Evolutionary conservation across 2,113 vertebrate genomes (phyloP), one percentile per base, ranked within the genome.

Genomic region (Neoarius graeffei): DNA sequence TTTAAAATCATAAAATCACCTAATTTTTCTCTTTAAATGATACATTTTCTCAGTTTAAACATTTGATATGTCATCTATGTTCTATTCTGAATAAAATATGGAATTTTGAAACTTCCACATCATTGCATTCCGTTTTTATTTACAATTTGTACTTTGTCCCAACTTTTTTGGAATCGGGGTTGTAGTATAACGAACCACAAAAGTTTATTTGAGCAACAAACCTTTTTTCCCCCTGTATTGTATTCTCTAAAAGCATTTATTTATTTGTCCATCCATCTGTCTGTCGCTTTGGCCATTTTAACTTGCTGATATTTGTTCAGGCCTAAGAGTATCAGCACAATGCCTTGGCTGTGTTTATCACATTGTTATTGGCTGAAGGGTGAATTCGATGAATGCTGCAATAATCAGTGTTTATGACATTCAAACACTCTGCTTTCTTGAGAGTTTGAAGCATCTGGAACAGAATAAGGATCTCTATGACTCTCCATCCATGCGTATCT

Each of bases 331-430:
- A 57, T 83, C 86, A 87, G 42, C 81, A 83, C 67, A 87, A 64
- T 48, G 19, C 50, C n/a, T 14, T 71, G 50, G 50, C 77, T 83
- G 57, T 73, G 80, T 74, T 87, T 76, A 87, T 83, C 69, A 83
- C 80, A 15, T 59, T 25, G 15, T 76, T 82, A 82, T 50, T 2
- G 9, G 64, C 48, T 73, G 54, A 67, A 81, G 42, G 57, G 25
- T 74, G 42, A 83, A 87, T 83, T 11, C 35, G n/a, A 87, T 83
- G 57, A 87, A 76, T 42, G 60, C 74, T 54, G 74, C 59, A 86
- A 64, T 79, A 79, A 52, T 2, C 14, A 50, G 13, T 66, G 81
- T 64, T 23, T 56, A 25, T 25, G 14, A 52, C 62, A 86, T 64
- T 30, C 50, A 27, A 67, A 48, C 50, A 69, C 19, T 19, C 50